A percentile compares a stretch with the other conserved stretches of the same genome.
Conservation (phyloP, 2,113 vertebrate genomes). For the Pelodiscus sinensis region DNA sequence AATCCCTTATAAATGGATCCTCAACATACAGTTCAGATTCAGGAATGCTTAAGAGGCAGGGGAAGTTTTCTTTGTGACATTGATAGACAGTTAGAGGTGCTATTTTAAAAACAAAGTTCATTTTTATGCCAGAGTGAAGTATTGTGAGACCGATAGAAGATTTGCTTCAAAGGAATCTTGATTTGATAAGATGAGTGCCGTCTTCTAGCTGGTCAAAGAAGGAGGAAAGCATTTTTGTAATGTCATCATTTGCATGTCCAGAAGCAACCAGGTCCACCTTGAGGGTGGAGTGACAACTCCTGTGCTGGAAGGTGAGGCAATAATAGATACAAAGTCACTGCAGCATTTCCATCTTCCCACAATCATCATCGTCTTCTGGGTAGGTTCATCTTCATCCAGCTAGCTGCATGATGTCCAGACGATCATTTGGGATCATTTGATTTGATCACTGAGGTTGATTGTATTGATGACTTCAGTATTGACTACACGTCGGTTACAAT, state of each 20-base stretch:
- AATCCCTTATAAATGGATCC: not conserved
- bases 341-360: no score
- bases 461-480: not conserved
- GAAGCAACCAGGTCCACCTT: no score
- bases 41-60: not conserved
- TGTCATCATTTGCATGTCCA: no score
- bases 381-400: no score
- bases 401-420: no score
- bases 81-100: not conserved
- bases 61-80: not conserved
- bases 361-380: no score
- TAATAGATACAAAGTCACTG: no score
- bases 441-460: not conserved
- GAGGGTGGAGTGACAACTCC: no score
- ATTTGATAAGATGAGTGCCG: not conserved
- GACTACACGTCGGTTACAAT: fast-evolving
- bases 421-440: not conserved
- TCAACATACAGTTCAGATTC: not conserved
- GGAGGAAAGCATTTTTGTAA: no score
- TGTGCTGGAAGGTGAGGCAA: no score
- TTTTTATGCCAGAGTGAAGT: not conserved
- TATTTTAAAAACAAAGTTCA: not conserved
- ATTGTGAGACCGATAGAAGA: not conserved
- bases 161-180: slow-evolving; percentile 35
- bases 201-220: no score